Evolutionary conservation across 2,113 vertebrate species (phyloP), one percentile per base, ranked within the genome.

Genomic region (Phylloscopus trochilus): DNA sequence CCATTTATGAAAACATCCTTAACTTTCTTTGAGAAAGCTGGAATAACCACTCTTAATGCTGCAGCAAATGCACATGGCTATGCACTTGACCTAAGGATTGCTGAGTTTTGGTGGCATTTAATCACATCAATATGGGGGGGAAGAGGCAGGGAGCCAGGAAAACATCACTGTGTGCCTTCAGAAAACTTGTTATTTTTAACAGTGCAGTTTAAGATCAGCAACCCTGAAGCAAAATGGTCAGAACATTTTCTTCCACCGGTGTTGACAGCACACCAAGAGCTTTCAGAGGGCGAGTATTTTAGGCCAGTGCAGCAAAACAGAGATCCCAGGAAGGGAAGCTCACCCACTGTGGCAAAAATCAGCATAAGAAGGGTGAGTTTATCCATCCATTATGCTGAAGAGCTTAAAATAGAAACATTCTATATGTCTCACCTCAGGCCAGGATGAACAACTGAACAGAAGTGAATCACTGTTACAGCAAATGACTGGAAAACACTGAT

Each of bases 321-420:
- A 27, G 90, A 90, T 75, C 53, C 62, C 86, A 89, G 72, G 64
- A 53, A 93, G 59, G n/a, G 64, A 89, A 72, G 67, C 35, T 89
- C 83, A 95, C 44, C 35, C 59, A 67, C 64, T 43, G 58, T n/a
- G 73, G 66, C 64, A 67, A 83, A 81, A 87, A n/a, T 13, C 79
- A 70, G 19, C n/a, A 35, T 1, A 18, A 56, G 76, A 73, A 81
- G 49, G 83, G 56, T 26, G 56, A 95, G 66, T 84, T 95, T 84
- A 82, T 87, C 82, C 84, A 75, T 20, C 78, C 81, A 53, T 84
- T 85, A 72, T 28, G 52, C 56, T 55, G 59, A 49, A 53, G 47
- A 90, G 68, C 46, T 92, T 73, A 75, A 89, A 95, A 92, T 90
- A 75, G 92, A 93, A 93, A 72, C 46, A 60, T 74, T 75, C 51